phyloP scores from a whole-genome alignment of 1,140 invertebrate genomes.

The Magallana angulata region DNA sequence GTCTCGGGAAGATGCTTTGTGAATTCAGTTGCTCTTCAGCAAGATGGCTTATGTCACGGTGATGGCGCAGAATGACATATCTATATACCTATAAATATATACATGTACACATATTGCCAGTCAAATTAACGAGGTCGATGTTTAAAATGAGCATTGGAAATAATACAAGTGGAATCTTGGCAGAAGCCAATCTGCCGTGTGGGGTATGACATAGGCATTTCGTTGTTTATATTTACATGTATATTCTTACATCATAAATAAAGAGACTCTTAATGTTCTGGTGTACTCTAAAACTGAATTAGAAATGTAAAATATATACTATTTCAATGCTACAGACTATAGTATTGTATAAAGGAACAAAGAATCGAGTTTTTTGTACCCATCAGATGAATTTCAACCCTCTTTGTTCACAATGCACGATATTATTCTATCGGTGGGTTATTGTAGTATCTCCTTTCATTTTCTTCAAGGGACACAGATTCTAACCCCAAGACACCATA shows the following conservation, averaged over 20 bases:
- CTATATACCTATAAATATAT: no score
- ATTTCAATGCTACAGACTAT: neutral
- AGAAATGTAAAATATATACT: neutral
- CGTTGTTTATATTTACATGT: no score
- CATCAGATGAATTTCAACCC: neutral
- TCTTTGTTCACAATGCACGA: neutral
- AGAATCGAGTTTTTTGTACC: neutral
- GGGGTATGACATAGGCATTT: neutral
- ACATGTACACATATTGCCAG: neutral
- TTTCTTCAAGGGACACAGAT: constrained; percentile 12
- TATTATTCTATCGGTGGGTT: neutral
- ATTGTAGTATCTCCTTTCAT: neutral
- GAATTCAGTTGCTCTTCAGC: neutral
- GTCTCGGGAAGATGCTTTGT: neutral
- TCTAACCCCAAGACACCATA: neutral
- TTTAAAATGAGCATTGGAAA: neutral
- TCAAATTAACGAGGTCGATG: neutral
- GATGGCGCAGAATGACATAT: neutral
- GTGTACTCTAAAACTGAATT: no score
- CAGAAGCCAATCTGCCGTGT: neutral
- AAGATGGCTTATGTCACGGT: neutral
- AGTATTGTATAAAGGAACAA: neutral
- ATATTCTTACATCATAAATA: no score
- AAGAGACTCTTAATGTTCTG: no score
- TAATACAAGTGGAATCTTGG: neutral